These are phyloP conservation scores for Ophion slaviceki DNA, from an alignment of 2,888 invertebrate species.

Conservation along the genomic window DNA sequence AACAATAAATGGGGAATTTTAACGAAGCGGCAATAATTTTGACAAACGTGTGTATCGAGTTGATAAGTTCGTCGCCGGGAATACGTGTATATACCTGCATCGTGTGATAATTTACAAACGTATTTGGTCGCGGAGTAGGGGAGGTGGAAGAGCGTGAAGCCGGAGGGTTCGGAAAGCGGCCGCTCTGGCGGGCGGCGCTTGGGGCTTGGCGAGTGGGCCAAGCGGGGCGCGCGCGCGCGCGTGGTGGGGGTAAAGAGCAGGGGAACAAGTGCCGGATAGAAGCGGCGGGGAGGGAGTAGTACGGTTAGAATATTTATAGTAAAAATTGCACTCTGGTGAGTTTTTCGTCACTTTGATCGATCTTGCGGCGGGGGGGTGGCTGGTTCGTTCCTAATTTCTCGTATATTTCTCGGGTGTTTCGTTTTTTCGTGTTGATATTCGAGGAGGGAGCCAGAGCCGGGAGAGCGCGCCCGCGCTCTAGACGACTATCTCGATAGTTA, in stretches of 20 bases:
- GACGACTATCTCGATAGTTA: constrained; percentile 43
- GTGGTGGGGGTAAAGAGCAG: neutral
- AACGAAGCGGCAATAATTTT: neutral
- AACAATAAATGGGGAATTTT: neutral
- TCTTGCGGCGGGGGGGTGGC: neutral
- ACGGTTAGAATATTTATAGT: constrained; percentile 21
- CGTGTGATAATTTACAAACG: constrained; percentile 20
- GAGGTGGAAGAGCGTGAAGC: neutral
- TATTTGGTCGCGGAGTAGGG: constrained; percentile 4
- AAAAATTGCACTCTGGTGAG: constrained; percentile 16
- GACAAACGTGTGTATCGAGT: neutral
- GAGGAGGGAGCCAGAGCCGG: constrained; percentile 35
- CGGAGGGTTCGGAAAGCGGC: constrained; percentile 18
- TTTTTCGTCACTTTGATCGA: constrained; percentile 13
- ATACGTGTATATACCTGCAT: neutral
- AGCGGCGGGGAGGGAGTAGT: constrained; percentile 25
- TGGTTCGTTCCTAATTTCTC: constrained; percentile 3
- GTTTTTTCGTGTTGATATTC: constrained; percentile 2
- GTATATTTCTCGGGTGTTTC: constrained; percentile 19
- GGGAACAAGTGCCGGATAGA: constrained; percentile 30
- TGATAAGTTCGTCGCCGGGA: constrained; percentile 17
- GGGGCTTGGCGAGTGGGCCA: constrained; percentile 17
- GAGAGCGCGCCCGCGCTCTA: constrained; percentile 54
- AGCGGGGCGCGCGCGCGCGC: neutral
- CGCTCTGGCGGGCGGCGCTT: constrained; percentile 31